Percentiles rank a stretch among this genome's conserved stretches.
phyloP scores from a whole-genome alignment of 2,113 vertebrate species.

The Psittacara wagleri region DNA sequence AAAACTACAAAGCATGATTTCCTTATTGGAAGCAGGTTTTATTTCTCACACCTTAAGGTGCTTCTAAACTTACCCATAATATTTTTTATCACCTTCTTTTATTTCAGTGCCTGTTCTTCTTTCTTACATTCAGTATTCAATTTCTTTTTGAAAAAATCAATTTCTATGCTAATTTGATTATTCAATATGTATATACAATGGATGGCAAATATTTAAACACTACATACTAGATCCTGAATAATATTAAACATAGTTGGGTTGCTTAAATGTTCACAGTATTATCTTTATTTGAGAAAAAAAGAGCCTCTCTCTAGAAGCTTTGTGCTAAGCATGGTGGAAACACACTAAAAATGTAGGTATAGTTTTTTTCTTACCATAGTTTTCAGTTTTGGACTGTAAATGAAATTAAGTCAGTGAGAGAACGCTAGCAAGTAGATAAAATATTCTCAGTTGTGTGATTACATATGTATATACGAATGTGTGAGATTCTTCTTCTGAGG shows the following conservation, averaged over 20 bases:
- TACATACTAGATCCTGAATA: background rate
- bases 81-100: background rate
- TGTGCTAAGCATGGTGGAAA: background rate
- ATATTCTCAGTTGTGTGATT: background rate
- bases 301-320: background rate
- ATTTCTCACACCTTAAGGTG: background rate
- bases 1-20: background rate
- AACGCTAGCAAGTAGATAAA: background rate
- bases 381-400: background rate
- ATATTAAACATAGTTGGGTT: background rate
- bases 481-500: background rate
- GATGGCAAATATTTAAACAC: background rate
- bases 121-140: background rate
- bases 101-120: background rate
- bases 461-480: background rate
- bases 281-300: background rate
- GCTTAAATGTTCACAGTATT: background rate
- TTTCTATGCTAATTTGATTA: background rate
- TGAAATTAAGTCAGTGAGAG: background rate
- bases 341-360: background rate
- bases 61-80: background rate
- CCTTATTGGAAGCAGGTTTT: background rate
- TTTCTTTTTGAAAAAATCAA: background rate
- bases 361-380: background rate
- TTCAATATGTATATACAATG: background rate